A percentile compares a stretch with the other conserved stretches of the same genome.
Evolutionary conservation across 2,888 invertebrate species (phyloP).

Genomic region (Philonicus albiceps): DNA sequence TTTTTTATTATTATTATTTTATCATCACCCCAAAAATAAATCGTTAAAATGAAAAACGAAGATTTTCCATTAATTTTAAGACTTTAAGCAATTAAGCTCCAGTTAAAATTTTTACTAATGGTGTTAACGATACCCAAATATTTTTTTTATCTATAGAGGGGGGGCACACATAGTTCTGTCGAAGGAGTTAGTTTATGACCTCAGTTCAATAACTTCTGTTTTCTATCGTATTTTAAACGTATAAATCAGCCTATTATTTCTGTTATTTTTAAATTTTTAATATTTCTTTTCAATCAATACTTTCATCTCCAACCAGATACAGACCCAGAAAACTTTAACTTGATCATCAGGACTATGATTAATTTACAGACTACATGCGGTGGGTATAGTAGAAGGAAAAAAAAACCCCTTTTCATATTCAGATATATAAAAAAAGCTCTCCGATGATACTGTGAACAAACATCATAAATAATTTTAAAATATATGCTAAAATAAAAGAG

Average conservation of each 20-base stretch:
- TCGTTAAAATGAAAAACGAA: background rate
- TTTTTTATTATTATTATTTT: too few species aligned
- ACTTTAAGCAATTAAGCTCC: background rate
- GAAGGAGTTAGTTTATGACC: background rate
- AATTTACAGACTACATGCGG: background rate
- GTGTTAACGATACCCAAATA: background rate
- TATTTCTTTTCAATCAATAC: too few species aligned
- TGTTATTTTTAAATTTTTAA: too few species aligned
- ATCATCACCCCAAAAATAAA: background rate
- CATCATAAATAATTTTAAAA: slow-evolving; percentile 9
- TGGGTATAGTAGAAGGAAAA: background rate
- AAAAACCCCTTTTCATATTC: background rate
- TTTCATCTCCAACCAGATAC: background rate
- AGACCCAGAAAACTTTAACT: background rate
- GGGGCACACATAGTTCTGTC: background rate
- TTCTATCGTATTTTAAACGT: background rate
- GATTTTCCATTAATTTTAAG: background rate
- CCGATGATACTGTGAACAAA: background rate
- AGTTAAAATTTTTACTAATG: background rate
- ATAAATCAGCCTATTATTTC: too few species aligned
- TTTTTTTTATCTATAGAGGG: background rate
- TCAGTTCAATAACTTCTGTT: background rate
- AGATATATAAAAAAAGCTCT: slow-evolving; percentile 4
- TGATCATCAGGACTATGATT: slow-evolving; percentile 11
- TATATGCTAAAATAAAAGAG: background rate